Evolutionary conservation across 2,113 vertebrate species (phyloP), one percentile per base, ranked within the genome.

Genomic region (Silurus glanis): DNA sequence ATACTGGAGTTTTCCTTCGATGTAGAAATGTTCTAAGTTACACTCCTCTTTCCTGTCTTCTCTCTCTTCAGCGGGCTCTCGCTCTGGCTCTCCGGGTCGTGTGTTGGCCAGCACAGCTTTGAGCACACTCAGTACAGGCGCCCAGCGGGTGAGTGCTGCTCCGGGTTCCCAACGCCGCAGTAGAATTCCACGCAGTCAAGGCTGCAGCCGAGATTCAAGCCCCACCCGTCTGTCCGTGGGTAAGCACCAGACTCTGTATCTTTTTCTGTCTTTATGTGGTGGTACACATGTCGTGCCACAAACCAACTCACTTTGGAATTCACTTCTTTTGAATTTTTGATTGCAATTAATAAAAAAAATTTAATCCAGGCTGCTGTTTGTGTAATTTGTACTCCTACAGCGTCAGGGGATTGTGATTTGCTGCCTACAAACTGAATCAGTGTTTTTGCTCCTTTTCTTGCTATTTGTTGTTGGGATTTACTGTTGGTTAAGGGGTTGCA

Each of bases 131-230:
- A 97, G 93, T 94, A 95, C 96, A 0, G 96, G 97, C 83, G 94
- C 96, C 85, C 97, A 97, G 85, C 94, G 97, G 78, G 96, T 97
- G 37, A 92, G 98, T 62, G 95, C 96, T 1, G 96, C 90, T 82
- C 94, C 95, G 13, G 94, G 96, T 74, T 69, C 96, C 23, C 96
- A 96, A 81, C 96, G 97, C 45, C 95, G 97, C 84, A 99, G 98
- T 94, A 97, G 97, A 91, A 99, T 99, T 88, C 98, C 98, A 0
- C 95, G 98, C 86, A 99, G 97, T 92, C 97, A 99, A 92, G 98
- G 98, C 74, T 99, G 97, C 91, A 99, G 98, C 91, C 95, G 98
- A 89, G 98, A 99, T 93, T 97, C 97, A 0, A 99, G 98, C 88
- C 98, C 98, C 28, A 98, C 98, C 4, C 95, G 98, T 28, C 87